Conservation (phyloP, 2,797 vertebrate genomes). For the Emys orbicularis region DNA sequence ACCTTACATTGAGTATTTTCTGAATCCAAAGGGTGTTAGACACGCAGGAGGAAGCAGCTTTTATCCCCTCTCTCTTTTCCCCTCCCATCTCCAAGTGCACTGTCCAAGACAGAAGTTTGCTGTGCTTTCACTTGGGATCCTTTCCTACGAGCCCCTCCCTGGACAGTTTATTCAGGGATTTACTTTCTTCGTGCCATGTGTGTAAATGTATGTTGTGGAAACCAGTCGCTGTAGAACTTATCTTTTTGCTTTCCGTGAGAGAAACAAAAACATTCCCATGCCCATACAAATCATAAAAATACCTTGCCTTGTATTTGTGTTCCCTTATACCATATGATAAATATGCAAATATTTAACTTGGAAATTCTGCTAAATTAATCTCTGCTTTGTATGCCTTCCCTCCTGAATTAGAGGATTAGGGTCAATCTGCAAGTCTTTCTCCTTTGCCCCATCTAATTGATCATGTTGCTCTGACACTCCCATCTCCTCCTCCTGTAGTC, state of each 20-base stretch:
- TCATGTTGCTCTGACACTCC: conserved; percentile 45
- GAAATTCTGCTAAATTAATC: conserved; percentile 22
- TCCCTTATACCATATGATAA: background rate
- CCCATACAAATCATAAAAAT: background rate
- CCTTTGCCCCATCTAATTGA: conserved; percentile 49
- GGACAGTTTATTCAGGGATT: background rate
- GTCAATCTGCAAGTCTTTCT: conserved; percentile 22
- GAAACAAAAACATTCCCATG: background rate
- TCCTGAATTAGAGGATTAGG: conserved; percentile 29
- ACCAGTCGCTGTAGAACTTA: background rate
- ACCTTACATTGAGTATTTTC: background rate
- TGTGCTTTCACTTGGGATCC: background rate
- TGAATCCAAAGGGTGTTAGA: background rate
- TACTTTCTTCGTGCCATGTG: fast-evolving
- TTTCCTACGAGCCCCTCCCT: fast-evolving
- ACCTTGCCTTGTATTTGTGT: background rate
- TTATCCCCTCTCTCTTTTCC: background rate
- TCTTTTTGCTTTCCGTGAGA: conserved; percentile 9
- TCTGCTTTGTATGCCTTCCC: conserved; percentile 8
- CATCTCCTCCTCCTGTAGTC: conserved; percentile 1
- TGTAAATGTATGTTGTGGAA: background rate
- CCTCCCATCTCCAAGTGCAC: fast-evolving
- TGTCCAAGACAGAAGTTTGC: background rate
- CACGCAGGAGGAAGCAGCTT: background rate
- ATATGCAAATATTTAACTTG: conserved; percentile 41